These are phyloP conservation scores for Alethe castanea DNA, from an alignment of 2,113 vertebrate genomes.

Conservation along the genomic window DNA sequence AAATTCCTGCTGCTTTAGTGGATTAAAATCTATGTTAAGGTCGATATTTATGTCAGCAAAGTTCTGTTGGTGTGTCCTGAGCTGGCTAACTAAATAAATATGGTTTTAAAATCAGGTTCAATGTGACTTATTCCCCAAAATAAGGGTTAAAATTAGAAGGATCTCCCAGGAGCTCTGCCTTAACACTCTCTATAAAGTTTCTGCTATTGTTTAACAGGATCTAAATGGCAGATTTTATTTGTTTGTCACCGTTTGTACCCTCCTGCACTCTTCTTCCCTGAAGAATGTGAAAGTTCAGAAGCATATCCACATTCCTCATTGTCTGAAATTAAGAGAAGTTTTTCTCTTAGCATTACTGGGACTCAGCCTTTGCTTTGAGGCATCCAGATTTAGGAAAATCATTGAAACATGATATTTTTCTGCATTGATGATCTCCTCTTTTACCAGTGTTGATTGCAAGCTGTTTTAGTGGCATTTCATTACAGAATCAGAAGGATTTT, in stretches of 20 bases:
- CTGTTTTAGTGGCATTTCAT: conserved; percentile 17
- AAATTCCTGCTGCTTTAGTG: neutral
- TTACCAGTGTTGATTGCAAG: neutral
- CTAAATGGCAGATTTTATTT: neutral
- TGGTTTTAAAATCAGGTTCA: neutral
- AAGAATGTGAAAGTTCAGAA: neutral
- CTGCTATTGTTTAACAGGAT: neutral
- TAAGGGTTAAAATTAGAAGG: neutral
- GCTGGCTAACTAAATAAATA: neutral
- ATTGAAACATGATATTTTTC: neutral
- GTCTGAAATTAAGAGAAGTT: neutral
- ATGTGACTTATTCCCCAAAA: neutral
- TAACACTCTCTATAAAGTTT: neutral
- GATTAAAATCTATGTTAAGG: neutral
- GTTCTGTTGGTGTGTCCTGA: neutral
- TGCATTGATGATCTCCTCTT: neutral
- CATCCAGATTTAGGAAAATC: neutral
- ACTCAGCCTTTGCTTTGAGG: neutral
- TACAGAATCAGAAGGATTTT: neutral
- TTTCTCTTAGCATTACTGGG: neutral
- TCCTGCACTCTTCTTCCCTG: neutral
- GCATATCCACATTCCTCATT: neutral
- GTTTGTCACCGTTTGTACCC: neutral
- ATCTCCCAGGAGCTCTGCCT: neutral
- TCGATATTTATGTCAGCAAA: neutral